phyloP scores from a whole-genome alignment of 2,888 invertebrate genomes.

The Oscheius onirici region DNA sequence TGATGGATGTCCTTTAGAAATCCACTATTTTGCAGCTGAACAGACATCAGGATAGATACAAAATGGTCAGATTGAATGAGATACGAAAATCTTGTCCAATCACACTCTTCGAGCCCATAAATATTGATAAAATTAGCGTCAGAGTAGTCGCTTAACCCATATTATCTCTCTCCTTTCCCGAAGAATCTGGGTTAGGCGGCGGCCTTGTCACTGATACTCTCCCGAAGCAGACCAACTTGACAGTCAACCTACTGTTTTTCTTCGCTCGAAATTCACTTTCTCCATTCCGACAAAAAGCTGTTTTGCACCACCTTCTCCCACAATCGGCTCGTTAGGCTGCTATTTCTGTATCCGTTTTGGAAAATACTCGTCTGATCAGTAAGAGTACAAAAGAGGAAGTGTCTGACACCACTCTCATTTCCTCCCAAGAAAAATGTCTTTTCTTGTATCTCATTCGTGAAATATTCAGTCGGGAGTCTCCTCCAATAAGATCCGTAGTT shows the following conservation, averaged over 20 bases:
- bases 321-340: not conserved
- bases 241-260: not conserved
- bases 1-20: no score
- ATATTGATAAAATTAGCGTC: not conserved
- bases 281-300: not conserved
- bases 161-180: not conserved
- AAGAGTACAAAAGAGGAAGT: not conserved
- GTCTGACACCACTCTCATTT: not conserved
- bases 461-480: no score
- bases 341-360: not conserved
- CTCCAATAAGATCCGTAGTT: not conserved
- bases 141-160: slow-evolving; percentile 23
- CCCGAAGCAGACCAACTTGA: slow-evolving; percentile 12
- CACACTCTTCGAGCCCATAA: not conserved
- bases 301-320: not conserved
- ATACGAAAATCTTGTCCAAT: no score
- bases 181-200: slow-evolving; percentile 28
- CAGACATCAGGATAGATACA: no score
- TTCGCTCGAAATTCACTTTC: slow-evolving; percentile 8
- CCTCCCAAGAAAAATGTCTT: not conserved
- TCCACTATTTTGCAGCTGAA: no score
- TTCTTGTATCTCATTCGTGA: not conserved
- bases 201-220: slow-evolving; percentile 14
- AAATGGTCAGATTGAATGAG: no score
- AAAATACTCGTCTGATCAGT: not conserved